Evolutionary conservation across 2,888 invertebrate genomes (phyloP), one percentile per base, ranked within the genome.

Genomic region (Augiades crinisus): DNA sequence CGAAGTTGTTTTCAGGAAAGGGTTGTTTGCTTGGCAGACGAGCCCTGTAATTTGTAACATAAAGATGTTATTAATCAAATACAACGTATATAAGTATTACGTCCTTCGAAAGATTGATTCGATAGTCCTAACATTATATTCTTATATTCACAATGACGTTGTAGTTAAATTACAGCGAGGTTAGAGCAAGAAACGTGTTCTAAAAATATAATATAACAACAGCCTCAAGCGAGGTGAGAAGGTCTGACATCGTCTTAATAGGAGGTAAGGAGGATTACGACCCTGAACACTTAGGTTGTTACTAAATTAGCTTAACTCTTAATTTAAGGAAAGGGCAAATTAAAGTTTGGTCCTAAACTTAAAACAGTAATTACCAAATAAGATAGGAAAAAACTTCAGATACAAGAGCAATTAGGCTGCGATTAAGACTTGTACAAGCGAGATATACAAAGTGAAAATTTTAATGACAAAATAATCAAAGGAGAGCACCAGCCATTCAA

Each of bases 391-490:
- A 24, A 27, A 30, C 46, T 27, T 47, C 19, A 30, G 5, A 47
- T 13, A 13, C 30, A 19, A 21, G 21, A 33, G 40, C n/a, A 40
- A 40, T 47, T 40, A 33, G 14, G 22, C 31, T 13, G 10, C 33
- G 14, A 24, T 40, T 12, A 33, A 47, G 22, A 22, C 40, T 47
- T 16, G 10, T 10, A 10, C n/a, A 27, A 27, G 10, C 3, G 27
- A 10, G 4, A 3, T 5, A 10, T n/a, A 38, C 16, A n/a, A 27
- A 16, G 27, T 37, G 38, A 47, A 47, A 33, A 40, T 33, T 16
- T 33, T 21, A 47, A 10, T 40, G 21, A 38, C 19, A 31, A 31
- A 30, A 22, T 40, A 31, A 47, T 47, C 38, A 47, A 47, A 47
- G 38, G 31, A 24, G 17, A 10, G 47, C 38, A 13, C 21, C 22